Evolutionary conservation across 2,797 vertebrate genomes (phyloP), one percentile per base, ranked within the genome.

Genomic region (Parotocinclus haroldoi): DNA sequence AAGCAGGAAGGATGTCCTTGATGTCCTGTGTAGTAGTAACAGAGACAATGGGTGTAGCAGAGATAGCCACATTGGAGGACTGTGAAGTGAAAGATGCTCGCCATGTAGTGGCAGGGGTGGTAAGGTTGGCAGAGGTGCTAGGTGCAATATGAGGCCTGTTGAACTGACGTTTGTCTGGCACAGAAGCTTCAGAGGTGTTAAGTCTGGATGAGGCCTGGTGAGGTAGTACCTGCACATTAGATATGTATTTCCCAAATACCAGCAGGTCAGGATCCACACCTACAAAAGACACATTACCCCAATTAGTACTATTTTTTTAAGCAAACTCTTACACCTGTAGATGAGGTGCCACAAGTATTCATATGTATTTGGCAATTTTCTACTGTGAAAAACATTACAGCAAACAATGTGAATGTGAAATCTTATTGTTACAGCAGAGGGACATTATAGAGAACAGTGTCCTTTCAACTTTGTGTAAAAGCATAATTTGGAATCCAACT

Each of bases 201-300:
- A 82, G 71, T 44, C 87, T 78, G 7, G 85, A 72, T 73, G 85
- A 91, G 57, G 67, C 54, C 57, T 86, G 75, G 74, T 86, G 81
- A 13, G 89, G 81, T 37, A 86, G 76, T 62, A 88, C 73, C 0
- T 86, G 84, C 0, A 85, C 76, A 1, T 85, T 85, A 39, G 85
- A 81, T 75, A 91, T 87, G 75, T 87, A 68, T 66, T 94, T 95
- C 72, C 92, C 92, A 82, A 98, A 99, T 80, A 98, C 85, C 73
- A 99, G 81, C 80, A 98, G 87, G 78, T 98, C 96, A 10, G 96
- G 95, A 86, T 98, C 96, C 64, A 88, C 81, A 51, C 96, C 96
- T 98, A 46, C 55, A 67, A 50, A 39, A 71, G 1, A 10, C 66
- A 77, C 18, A 48, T 13, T 6, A 12, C 3, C 1, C 3, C 9